Evolutionary conservation across 2,888 invertebrate species (phyloP).

Genomic region (Harpalus rubripes): DNA sequence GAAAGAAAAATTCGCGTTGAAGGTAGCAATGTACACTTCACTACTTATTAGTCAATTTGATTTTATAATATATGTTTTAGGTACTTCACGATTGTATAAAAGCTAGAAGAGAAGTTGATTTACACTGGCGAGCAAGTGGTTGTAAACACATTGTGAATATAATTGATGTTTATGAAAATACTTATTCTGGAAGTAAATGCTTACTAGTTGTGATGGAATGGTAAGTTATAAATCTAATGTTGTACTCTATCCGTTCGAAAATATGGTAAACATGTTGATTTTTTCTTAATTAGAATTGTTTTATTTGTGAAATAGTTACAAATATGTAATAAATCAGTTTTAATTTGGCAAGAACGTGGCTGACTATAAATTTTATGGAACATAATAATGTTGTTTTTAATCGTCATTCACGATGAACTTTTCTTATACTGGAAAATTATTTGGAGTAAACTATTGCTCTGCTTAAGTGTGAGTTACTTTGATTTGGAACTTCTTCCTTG

Average conservation of each 20-base stretch:
- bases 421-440: too few species aligned
- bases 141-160: constrained; percentile 96
- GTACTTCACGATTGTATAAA: constrained; percentile 95
- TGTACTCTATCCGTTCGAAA: too few species aligned
- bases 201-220: constrained; percentile 99
- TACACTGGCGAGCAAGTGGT: constrained; percentile 95
- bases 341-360: background rate
- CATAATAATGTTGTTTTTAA: background rate
- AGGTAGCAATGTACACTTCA: constrained; percentile 80
- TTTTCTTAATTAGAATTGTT: background rate
- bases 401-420: too few species aligned
- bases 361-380: too few species aligned
- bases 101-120: constrained; percentile 95
- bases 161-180: constrained; percentile 97
- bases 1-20: constrained; percentile 92
- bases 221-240: too few species aligned
- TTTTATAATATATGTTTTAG: constrained; percentile 75
- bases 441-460: too few species aligned
- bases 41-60: background rate
- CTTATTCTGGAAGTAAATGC: constrained; percentile 94
- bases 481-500: too few species aligned
- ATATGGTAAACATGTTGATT: background rate
- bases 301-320: background rate
- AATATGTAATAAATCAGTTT: background rate
- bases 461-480: too few species aligned